These are phyloP conservation scores for Conomelus anceps DNA, from an alignment of 2,888 invertebrate genomes.

Conservation along the genomic window DNA sequence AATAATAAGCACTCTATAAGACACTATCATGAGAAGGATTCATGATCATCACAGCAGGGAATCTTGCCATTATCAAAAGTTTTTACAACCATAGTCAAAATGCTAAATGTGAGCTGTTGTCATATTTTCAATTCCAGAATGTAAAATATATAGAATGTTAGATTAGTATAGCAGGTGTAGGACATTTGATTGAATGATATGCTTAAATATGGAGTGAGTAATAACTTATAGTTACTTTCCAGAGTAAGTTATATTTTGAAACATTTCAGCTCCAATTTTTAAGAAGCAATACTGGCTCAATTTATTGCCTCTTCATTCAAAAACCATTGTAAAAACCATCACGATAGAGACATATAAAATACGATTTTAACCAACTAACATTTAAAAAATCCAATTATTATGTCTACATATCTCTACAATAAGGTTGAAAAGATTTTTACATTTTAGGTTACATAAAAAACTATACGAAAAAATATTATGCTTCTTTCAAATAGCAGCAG, in stretches of 20 bases:
- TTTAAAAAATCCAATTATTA: background rate
- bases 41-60: too few relatives aligned
- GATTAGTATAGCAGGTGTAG: background rate
- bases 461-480: background rate
- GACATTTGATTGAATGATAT: too few relatives aligned
- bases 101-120: too few relatives aligned
- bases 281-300: background rate
- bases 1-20: too few relatives aligned
- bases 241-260: background rate
- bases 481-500: background rate
- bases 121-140: too few relatives aligned
- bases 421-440: background rate
- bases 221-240: too few relatives aligned
- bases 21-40: too few relatives aligned
- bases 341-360: background rate
- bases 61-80: too few relatives aligned
- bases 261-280: background rate
- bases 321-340: background rate
- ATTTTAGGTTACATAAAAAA: background rate
- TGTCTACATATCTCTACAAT: background rate
- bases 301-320: background rate
- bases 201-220: too few relatives aligned
- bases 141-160: background rate
- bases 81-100: too few relatives aligned
- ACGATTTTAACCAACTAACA: background rate